These are phyloP conservation scores for Tineola bisselliella DNA, from an alignment of 2,888 invertebrate species.

Conservation along the genomic window DNA sequence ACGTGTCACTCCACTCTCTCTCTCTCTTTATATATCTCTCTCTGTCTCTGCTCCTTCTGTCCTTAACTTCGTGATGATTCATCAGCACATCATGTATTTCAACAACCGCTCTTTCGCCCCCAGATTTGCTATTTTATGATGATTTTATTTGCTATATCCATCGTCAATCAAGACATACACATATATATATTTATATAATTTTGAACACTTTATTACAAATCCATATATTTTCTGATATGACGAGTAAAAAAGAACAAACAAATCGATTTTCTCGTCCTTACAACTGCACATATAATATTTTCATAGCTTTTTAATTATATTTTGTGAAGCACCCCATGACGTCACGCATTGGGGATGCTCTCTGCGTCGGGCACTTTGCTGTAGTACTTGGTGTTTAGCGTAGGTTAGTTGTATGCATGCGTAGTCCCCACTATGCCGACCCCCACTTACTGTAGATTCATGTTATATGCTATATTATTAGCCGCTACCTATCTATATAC, in stretches of 20 bases:
- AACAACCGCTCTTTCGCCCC: background rate
- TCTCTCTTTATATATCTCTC: constrained; percentile 16
- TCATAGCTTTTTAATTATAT: constrained; percentile 49
- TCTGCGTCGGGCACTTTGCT: constrained; percentile 18
- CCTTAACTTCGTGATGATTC: constrained; percentile 25
- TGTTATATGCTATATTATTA: background rate
- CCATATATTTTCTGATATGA: background rate
- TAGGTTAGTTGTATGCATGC: background rate
- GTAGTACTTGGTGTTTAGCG: background rate
- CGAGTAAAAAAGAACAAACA: background rate
- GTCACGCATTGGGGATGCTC: constrained; percentile 8
- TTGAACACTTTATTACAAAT: background rate
- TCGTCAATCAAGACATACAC: background rate
- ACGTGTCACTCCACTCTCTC: background rate
- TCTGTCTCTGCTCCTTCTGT: constrained; percentile 9
- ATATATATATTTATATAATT: background rate
- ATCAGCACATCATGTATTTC: constrained; percentile 64
- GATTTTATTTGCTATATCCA: constrained; percentile 11
- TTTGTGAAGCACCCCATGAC: constrained; percentile 43
- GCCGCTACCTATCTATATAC: too few relatives aligned
- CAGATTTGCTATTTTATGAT: background rate
- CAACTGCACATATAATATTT: constrained; percentile 34
- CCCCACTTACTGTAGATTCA: background rate
- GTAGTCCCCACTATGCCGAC: background rate
- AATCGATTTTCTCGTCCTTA: background rate